phyloP scores from a whole-genome alignment of 2,888 invertebrate species.

The Scotopteryx bipunctaria region DNA sequence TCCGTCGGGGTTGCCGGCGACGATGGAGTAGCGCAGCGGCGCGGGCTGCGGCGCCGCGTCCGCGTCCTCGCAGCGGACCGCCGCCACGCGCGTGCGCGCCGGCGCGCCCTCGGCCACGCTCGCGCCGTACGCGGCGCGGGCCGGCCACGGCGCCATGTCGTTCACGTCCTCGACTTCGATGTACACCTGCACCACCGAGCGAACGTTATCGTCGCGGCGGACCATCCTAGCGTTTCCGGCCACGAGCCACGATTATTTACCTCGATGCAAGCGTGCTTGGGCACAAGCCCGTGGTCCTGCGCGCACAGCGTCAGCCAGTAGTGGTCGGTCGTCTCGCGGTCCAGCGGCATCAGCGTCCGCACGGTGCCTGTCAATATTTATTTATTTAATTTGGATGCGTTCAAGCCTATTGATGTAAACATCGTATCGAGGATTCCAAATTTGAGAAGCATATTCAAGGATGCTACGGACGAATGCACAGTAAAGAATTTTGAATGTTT shows the following conservation, averaged over 20 bases:
- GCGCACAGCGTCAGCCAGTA: conserved; percentile 98
- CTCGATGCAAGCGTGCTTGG: conserved; percentile 92
- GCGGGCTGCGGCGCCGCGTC: conserved; percentile 88
- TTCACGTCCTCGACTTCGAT: conserved; percentile 94
- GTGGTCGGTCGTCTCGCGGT: conserved; percentile 92
- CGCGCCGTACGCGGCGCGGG: conserved; percentile 93
- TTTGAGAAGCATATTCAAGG: no score
- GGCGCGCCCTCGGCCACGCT: conserved; percentile 89
- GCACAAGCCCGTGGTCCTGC: conserved; percentile 95
- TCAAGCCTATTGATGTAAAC: no score
- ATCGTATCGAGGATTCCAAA: no score
- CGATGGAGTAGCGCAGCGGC: conserved; percentile 90
- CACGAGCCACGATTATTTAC: conserved; percentile 64
- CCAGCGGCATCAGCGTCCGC: conserved; percentile 92
- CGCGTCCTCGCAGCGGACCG: conserved; percentile 90
- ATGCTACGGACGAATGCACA: no score
- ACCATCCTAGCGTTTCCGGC: no score
- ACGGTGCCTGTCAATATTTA: conserved; percentile 93
- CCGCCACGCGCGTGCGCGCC: conserved; percentile 88
- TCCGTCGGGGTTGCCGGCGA: conserved; percentile 95
- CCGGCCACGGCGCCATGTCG: conserved; percentile 96
- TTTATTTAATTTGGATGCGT: no score
- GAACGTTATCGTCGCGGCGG: no score
- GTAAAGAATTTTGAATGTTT: no score
- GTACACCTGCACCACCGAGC: conserved; percentile 73